Base-by-base conservation (phyloP, 2,888 invertebrate genomes). In the Oxytorus armatus region DNA sequence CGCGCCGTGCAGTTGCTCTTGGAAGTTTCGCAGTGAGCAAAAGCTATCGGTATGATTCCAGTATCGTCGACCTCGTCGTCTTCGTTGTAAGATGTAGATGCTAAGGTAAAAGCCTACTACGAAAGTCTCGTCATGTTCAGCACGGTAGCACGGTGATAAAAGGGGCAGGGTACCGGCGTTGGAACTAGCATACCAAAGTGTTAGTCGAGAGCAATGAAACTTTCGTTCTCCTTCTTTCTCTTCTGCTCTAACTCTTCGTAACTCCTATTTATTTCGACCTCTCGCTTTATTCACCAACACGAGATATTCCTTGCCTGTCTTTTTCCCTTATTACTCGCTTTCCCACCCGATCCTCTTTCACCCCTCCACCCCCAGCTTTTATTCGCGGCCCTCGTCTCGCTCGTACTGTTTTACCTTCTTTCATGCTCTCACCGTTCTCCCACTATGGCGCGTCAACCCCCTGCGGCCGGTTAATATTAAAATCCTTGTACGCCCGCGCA, bases 401-500 rank as follows among this genome's bases (percentile, higher is more conserved):
- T 42, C 63, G 29, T 42, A 47, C 47, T 33, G 55, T 74, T 63
- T 72, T 14, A 11, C 18, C 36, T 61, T 39, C 33, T 63, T 61
- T 3, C 63, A 10, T 51, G 36, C 33, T 47, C 49, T 39, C 47
- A 42, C 44, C 63, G n/a, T n/a, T n/a, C n/a, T 63, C 68, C 61
- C 53, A 10, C 61, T 44, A 11, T 39, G n/a, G 61, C 55, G 55
- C 55, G 61, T 33, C 55, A 74, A 55, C 80, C 84, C n/a, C 83
- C 82, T 82, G 77, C 75, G 79, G 68, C 79, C 80, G 86, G 86
- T 88, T 89, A 89, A 88, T 88, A 89, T 89, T 88, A 89, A 89
- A 89, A 85, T 84, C 88, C 86, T 85, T 86, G 86, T 87, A 86
- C 83, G 81, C 84, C 77, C 79, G 77, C 68, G 81, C 73, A 70